phyloP scores from a whole-genome alignment of 1,140 invertebrate species.

The Heliconius nattereri region DNA sequence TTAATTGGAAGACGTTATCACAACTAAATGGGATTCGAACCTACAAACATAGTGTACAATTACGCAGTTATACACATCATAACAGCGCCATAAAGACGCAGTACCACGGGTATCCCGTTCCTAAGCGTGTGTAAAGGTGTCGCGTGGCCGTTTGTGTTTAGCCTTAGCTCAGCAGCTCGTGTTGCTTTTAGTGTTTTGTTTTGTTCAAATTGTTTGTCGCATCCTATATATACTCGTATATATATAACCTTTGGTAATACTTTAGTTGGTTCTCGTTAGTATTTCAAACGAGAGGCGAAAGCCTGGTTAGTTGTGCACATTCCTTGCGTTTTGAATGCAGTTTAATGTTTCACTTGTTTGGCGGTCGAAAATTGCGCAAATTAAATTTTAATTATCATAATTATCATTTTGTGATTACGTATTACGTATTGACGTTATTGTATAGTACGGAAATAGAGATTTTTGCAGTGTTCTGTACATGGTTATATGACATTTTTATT shows the following conservation, averaged over 20 bases:
- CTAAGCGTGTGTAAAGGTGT: background rate
- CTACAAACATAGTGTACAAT: background rate
- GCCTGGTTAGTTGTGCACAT: constrained; percentile 25
- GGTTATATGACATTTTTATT: background rate
- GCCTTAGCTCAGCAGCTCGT: constrained; percentile 1
- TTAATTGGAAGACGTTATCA: too few relatives aligned
- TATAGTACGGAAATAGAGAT: background rate
- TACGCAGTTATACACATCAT: background rate
- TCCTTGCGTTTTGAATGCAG: constrained; percentile 27
- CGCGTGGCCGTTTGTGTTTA: background rate
- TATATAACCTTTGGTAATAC: background rate
- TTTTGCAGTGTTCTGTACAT: background rate
- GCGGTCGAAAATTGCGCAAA: constrained; percentile 12
- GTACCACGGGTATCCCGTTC: constrained; percentile 3
- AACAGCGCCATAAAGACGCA: background rate
- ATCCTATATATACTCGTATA: background rate
- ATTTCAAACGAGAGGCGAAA: constrained; percentile 34
- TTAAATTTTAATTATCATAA: constrained; percentile 29
- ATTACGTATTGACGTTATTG: background rate
- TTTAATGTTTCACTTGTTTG: constrained; percentile 22
- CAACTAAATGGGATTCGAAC: background rate
- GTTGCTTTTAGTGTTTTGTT: constrained; percentile 1
- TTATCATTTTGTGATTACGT: background rate
- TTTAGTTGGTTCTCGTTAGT: background rate
- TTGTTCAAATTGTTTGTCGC: background rate